A percentile compares a stretch with the other conserved stretches of the same genome.
phyloP scores from a whole-genome alignment of 2,888 invertebrate species.

The Minunthozetes semirufus region DNA sequence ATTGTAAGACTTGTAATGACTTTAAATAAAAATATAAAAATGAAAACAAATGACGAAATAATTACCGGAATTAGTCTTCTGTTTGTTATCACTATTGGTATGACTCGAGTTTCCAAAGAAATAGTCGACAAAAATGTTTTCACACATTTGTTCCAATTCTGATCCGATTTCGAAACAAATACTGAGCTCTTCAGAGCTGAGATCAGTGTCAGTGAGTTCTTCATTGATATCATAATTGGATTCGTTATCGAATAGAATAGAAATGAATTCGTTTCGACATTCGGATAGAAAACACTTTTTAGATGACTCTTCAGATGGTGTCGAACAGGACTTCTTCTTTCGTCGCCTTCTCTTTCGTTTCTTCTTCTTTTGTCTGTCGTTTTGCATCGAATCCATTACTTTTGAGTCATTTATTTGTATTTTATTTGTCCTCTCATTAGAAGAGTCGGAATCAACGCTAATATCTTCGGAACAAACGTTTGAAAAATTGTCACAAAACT shows the following conservation, averaged over 20 bases:
- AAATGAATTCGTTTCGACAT: conserved; percentile 5
- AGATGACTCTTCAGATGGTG: background rate
- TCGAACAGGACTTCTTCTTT: background rate
- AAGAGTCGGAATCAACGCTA: conserved; percentile 10
- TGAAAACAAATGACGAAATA: too few relatives aligned
- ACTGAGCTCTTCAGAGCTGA: background rate
- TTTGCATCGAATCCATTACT: conserved; percentile 8
- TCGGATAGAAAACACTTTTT: background rate
- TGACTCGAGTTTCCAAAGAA: background rate
- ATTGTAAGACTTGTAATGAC: too few relatives aligned
- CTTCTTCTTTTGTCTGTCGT: conserved; percentile 7
- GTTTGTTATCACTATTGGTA: background rate
- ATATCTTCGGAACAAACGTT: background rate
- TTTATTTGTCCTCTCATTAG: background rate
- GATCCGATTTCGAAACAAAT: background rate
- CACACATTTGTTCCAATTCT: background rate
- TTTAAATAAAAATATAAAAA: too few relatives aligned
- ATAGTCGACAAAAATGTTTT: background rate
- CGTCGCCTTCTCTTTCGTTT: conserved; percentile 19
- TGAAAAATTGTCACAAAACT: background rate
- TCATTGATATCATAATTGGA: background rate
- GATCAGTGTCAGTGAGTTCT: background rate
- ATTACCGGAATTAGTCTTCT: too few relatives aligned
- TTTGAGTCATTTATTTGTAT: background rate
- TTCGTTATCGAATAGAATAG: background rate